phyloP scores from a whole-genome alignment of 2,888 invertebrate species.

The Caenorhabditis drosophilae region DNA sequence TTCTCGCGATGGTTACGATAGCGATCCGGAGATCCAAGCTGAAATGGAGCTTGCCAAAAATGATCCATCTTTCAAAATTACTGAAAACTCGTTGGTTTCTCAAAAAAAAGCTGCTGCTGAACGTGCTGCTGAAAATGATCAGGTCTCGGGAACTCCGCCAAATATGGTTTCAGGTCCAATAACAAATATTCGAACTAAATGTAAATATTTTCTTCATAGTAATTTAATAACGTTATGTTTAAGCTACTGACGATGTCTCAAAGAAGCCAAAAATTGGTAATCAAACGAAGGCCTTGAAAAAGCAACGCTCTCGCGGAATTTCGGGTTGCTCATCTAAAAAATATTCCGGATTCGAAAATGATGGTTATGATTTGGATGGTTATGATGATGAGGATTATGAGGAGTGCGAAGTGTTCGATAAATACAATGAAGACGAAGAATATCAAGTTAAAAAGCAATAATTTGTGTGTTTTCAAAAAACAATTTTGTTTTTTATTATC shows the following conservation, averaged over 20 bases:
- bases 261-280: slow-evolving; percentile 27
- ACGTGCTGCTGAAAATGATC: slow-evolving; percentile 11
- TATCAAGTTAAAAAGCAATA: background rate
- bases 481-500: slow-evolving; percentile 1
- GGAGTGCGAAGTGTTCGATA: slow-evolving; percentile 21
- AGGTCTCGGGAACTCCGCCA: slow-evolving; percentile 30
- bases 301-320: slow-evolving; percentile 32
- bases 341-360: slow-evolving; percentile 22
- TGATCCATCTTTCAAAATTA: slow-evolving; percentile 21
- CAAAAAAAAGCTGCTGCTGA: slow-evolving; percentile 12
- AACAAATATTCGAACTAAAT: slow-evolving; percentile 19
- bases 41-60: slow-evolving; percentile 35
- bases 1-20: slow-evolving; percentile 29
- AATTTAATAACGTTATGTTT: slow-evolving; percentile 4
- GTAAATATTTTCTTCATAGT: slow-evolving; percentile 9
- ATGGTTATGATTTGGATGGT: slow-evolving; percentile 13
- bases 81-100: slow-evolving; percentile 14
- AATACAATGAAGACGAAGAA: slow-evolving; percentile 6
- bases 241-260: slow-evolving; percentile 17
- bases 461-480: background rate
- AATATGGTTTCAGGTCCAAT: slow-evolving; percentile 18
- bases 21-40: slow-evolving; percentile 37
- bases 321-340: slow-evolving; percentile 33
- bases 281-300: slow-evolving; percentile 32
- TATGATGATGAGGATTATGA: slow-evolving; percentile 14